Percentiles rank a stretch among this genome's conserved stretches.
Conservation (phyloP, 2,113 vertebrate species). For the Lagopus leucura region DNA sequence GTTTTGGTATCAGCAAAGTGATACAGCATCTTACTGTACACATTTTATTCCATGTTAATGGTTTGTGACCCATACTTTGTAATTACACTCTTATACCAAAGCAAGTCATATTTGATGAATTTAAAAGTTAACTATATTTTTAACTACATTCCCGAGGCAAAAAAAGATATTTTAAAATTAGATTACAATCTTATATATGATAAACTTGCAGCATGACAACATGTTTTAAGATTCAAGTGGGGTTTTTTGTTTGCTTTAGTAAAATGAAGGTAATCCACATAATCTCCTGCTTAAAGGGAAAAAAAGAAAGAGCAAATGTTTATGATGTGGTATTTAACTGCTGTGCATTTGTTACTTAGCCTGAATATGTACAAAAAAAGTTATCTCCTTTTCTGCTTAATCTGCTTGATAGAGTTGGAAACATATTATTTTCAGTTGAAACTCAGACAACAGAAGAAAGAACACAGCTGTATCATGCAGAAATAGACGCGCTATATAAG, state of each 20-base stretch:
- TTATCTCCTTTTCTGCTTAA: neutral
- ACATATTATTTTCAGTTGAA: slow-evolving; percentile 96
- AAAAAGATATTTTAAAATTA: neutral
- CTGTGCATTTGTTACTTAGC: neutral
- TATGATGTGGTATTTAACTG: neutral
- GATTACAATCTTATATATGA: neutral
- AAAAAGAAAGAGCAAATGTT: neutral
- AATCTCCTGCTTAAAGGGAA: neutral
- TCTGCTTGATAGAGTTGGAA: slow-evolving; percentile 86
- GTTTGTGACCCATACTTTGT: neutral
- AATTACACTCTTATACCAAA: neutral
- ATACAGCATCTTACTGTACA: neutral
- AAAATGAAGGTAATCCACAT: neutral
- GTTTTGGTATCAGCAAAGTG: neutral
- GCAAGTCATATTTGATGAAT: neutral
- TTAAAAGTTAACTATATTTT: neutral
- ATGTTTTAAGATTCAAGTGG: neutral
- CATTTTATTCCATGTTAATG: neutral
- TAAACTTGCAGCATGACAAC: neutral
- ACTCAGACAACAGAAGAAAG: slow-evolving; percentile 97
- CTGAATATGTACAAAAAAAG: neutral
- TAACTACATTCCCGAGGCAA: neutral
- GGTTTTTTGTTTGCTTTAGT: neutral
- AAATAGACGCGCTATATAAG: slow-evolving; percentile 96
- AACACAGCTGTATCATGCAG: slow-evolving; percentile 94